A percentile compares a stretch with the other conserved stretches of the same genome.
phyloP scores from a whole-genome alignment of 2,888 invertebrate genomes.

The Nebria brevicollis region DNA sequence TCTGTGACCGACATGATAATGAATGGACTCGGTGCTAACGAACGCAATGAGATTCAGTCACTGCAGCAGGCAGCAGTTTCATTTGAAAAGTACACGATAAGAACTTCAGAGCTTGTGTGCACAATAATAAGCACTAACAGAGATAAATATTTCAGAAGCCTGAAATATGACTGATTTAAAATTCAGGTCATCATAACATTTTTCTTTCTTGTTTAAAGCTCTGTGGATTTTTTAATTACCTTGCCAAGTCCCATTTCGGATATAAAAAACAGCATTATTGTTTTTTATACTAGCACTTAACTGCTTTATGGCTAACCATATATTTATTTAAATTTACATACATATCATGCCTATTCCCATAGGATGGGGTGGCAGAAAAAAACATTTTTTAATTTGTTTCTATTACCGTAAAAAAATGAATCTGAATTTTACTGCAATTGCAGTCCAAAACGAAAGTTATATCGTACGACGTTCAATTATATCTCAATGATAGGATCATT shows the following conservation, averaged over 20 bases:
- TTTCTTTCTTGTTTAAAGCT: background rate
- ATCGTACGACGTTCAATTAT: too few species aligned
- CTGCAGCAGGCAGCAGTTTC: background rate
- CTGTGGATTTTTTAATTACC: too few species aligned
- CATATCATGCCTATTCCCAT: background rate
- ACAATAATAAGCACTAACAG: slow-evolving; percentile 14
- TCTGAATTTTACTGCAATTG: too few species aligned
- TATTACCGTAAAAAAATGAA: too few species aligned
- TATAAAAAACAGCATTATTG: too few species aligned
- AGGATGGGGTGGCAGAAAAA: background rate
- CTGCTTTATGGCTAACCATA: background rate
- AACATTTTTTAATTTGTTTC: too few species aligned
- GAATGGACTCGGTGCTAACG: too few species aligned
- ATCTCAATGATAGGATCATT: background rate
- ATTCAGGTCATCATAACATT: background rate
- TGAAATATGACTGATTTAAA: slow-evolving; percentile 2
- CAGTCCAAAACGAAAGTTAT: too few species aligned
- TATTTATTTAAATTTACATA: slow-evolving; percentile 5
- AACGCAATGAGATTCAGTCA: background rate
- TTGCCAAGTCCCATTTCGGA: background rate
- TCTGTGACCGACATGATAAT: too few species aligned
- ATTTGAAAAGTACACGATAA: background rate
- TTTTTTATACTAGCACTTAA: too few species aligned
- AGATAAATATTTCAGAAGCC: slow-evolving; percentile 6
- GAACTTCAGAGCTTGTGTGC: background rate